Evolutionary conservation across 2,888 invertebrate genomes (phyloP), one percentile per base, ranked within the genome.

Genomic region (Napeogenes sylphis): DNA sequence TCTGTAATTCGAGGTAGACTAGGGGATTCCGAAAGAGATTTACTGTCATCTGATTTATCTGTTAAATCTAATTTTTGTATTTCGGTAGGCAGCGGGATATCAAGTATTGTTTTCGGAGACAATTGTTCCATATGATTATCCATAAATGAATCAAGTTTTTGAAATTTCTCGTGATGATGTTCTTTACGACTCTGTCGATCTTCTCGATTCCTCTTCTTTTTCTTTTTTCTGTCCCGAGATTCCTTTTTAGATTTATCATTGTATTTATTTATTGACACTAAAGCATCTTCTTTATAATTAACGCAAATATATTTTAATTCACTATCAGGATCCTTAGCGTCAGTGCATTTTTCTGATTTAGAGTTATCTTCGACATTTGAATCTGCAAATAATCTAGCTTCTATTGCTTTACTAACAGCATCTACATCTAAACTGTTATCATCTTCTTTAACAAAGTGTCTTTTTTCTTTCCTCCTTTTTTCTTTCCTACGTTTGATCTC

Each of bases 361-460:
- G 82, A 81, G 55, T 83, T 82, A 69, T 91, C 90, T 69, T 89
- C 82, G 63, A 92, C 91, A 56, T 91, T 90, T 45, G 90, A 83
- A 71, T 95, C 93, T 58, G 94, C 94, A 84, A 95, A 93, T 38
- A 96, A 92, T 71, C 95, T 94, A 3, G 95, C 96, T 85, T 96
- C 96, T 56, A 96, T 92, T 51, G 95, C 95, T 75, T 95, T 94
- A 61, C 96, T 95, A 14, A 95, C 95, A 76, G 95, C 96, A 70
- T 94, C 95, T 70, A 95, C 92, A 76, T 96, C 96, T 62, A 95
- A 93, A 74, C 95, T 95, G 74, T 95, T 95, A 61, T 95, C 95
- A 75, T 95, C 95, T 68, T 94, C 93, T 71, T 92, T 92, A 13
- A 82, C 64, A 30, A 91, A 80, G 69, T 91, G 91, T 64, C 92